phyloP scores from a whole-genome alignment of 2,888 invertebrate species.

The Stratiomys singularior region DNA sequence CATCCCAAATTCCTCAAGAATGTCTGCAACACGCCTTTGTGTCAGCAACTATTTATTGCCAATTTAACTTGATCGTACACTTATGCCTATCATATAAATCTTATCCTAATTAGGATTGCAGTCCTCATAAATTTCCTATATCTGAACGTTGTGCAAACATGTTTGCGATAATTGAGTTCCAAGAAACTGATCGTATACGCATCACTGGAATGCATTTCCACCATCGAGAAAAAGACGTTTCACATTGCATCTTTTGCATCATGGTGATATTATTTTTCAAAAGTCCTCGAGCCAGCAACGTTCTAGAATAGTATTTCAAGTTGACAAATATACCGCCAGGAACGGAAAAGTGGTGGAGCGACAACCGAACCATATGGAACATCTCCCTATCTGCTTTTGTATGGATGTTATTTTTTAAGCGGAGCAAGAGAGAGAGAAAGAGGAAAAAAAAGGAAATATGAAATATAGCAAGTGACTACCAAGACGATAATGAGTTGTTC shows the following conservation, averaged over 20 bases:
- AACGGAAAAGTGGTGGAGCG: slow-evolving; percentile 16
- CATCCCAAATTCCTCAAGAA: not conserved
- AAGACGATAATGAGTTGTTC: slow-evolving; percentile 14
- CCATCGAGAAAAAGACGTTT: slow-evolving; percentile 27
- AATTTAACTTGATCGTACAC: slow-evolving; percentile 12
- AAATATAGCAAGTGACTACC: slow-evolving; percentile 18
- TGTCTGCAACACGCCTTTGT: slow-evolving; percentile 4
- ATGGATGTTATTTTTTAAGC: not conserved
- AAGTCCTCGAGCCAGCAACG: slow-evolving; percentile 6
- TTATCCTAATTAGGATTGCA: slow-evolving; percentile 38
- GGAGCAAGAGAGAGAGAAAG: not conserved
- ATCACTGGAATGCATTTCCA: slow-evolving; percentile 35
- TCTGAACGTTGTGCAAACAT: not conserved
- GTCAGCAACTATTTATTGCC: slow-evolving; percentile 21
- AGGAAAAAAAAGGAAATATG: slow-evolving; percentile 1
- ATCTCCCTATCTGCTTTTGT: not conserved
- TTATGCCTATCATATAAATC: slow-evolving; percentile 29
- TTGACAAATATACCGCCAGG: slow-evolving; percentile 35
- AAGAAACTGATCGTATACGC: slow-evolving; percentile 46
- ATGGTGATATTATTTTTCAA: slow-evolving; percentile 25
- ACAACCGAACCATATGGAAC: slow-evolving; percentile 31
- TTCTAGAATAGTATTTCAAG: not conserved
- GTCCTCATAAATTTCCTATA: slow-evolving; percentile 31
- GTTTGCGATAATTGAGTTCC: slow-evolving; percentile 48
- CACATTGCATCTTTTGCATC: not conserved